Base-by-base conservation (phyloP, 2,888 invertebrate species). In the Drosophila koepferae region DNA sequence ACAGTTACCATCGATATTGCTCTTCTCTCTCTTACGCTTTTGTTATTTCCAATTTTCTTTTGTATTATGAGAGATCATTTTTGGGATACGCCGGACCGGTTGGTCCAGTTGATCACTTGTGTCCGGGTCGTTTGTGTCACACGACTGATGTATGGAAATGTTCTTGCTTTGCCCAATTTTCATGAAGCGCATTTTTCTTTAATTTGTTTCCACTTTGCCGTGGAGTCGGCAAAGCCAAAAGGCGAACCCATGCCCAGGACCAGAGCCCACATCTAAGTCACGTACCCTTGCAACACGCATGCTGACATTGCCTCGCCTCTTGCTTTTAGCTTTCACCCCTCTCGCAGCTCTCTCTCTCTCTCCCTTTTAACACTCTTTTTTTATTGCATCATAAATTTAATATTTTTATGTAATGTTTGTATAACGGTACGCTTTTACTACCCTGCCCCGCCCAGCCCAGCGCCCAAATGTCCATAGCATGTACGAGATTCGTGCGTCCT, bases 331-430 rank as follows among this genome's bases (percentile, higher is more conserved):
- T 28, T 16, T 20, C 28, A 43, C 36, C 40, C 43, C 56, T 53
- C 60, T 40, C 18, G 20, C 46, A 16, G 28, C 41, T 34, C 56
- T 20, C 18, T 43, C 41, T 23, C 20, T 40, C 40, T 44, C 23
- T 67, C 66, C 55, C 77, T 81, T 80, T 85, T 82, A 89, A 82
- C 85, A 89, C 88, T 82, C 88, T 74, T 88, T 79, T 89, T 86
- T 86, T 90, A 86, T 86, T 81, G 86, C 86, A 86, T 80, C 90
- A 89, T 86, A 86, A 86, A 86, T 90, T 86, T 90, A 86, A 90
- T 90, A 86, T 86, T 86, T 90, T 90, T 86, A 90, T 86, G 90
- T 88, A 80, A 86, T 90, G 86, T 86, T 86, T 86, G 90, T 80
- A 90, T 88, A 90, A 86, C 86, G 77, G 86, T 86, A 83, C 83